phyloP scores from a whole-genome alignment of 2,888 invertebrate genomes.

The Ellobium chinense region DNA sequence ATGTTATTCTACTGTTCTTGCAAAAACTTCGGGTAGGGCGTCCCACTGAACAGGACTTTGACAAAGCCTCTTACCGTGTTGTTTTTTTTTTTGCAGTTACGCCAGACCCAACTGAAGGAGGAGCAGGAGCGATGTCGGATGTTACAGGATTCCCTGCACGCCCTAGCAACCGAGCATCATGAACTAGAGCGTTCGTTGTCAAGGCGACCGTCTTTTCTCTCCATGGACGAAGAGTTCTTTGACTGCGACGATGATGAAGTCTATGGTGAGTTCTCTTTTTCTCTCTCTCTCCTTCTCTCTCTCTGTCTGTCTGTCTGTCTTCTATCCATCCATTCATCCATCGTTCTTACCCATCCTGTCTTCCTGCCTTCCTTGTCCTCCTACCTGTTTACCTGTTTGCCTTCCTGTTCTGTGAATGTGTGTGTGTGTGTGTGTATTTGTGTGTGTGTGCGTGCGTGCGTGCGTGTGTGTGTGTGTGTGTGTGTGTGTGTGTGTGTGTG shows the following conservation, averaged over 20 bases:
- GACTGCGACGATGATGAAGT: conserved; percentile 69
- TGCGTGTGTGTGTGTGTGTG: no score
- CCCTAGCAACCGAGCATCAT: conserved; percentile 85
- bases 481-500: no score
- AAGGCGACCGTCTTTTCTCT: conserved; percentile 80
- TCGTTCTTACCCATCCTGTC: background rate
- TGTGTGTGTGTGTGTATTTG: no score
- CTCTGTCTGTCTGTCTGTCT: background rate
- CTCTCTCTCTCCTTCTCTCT: background rate
- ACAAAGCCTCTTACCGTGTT: no score
- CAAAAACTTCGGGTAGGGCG: no score
- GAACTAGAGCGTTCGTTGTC: conserved; percentile 84
- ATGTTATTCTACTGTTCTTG: no score
- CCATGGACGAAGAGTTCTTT: conserved; percentile 70
- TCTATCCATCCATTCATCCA: background rate
- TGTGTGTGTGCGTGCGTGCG: no score
- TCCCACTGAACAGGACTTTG: no score
- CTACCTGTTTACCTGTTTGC: background rate
- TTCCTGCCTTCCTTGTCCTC: background rate
- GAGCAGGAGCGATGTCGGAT: conserved; percentile 84
- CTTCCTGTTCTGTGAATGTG: no score
- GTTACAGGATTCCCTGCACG: conserved; percentile 85
- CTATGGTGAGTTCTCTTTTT: conserved; percentile 34
- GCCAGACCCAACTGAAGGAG: conserved; percentile 79
- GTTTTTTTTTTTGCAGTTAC: conserved; percentile 69